Evolutionary conservation across 2,888 invertebrate genomes (phyloP).

Genomic region (Agonopterix arenella): DNA sequence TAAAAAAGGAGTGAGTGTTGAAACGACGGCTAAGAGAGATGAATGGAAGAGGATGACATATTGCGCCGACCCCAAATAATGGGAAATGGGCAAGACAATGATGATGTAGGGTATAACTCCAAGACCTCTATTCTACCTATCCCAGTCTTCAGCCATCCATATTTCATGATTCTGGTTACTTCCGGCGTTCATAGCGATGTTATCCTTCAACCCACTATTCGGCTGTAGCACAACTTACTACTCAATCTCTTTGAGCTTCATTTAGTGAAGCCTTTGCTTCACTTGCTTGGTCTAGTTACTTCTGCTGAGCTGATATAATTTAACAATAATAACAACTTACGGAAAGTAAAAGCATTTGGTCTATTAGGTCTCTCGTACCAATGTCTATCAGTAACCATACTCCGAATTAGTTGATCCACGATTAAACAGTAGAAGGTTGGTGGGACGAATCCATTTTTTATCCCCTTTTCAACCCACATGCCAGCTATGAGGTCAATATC

Average conservation of each 20-base stretch:
- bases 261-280: background rate
- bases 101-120: no score
- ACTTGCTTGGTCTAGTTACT: background rate
- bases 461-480: slow-evolving; percentile 86
- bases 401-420: slow-evolving; percentile 87
- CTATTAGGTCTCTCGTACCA: slow-evolving; percentile 73
- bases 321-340: slow-evolving; percentile 18
- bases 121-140: no score
- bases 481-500: slow-evolving; percentile 93
- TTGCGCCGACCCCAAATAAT: no score
- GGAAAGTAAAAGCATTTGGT: slow-evolving; percentile 33
- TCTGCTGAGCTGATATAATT: background rate
- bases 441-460: slow-evolving; percentile 88
- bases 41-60: no score
- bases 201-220: background rate
- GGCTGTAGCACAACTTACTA: background rate
- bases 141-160: no score
- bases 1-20: no score
- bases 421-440: slow-evolving; percentile 91
- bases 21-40: no score
- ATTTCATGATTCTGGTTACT: no score
- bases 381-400: slow-evolving; percentile 88
- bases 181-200: no score
- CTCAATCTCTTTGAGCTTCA: background rate
- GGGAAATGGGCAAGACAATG: no score